Evolutionary conservation across 2,888 invertebrate genomes (phyloP).

Genomic region (Rhamphomyia laevipes): DNA sequence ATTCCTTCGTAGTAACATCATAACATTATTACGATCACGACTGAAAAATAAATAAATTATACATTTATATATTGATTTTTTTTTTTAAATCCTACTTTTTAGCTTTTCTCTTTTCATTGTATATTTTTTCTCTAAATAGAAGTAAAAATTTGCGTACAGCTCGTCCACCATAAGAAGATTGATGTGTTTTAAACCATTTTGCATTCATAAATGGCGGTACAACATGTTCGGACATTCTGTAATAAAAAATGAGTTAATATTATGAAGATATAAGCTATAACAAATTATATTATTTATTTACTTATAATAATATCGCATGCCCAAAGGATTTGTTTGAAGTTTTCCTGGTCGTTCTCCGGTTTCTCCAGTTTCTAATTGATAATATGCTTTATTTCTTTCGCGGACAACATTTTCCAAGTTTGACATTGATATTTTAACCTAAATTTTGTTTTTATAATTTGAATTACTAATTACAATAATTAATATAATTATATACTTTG

Average conservation of each 20-base stretch:
- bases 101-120: constrained; percentile 44
- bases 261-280: background rate
- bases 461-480: background rate
- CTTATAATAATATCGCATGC: constrained; percentile 46
- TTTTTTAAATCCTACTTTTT: constrained; percentile 38
- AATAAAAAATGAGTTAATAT: constrained; percentile 9
- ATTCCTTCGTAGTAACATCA: constrained; percentile 58
- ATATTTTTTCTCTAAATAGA: constrained; percentile 53
- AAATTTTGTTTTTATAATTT: background rate
- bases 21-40: constrained; percentile 53
- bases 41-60: constrained; percentile 26
- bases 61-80: background rate
- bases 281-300: constrained; percentile 14
- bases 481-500: constrained; percentile 46
- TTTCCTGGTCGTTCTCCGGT: constrained; percentile 64
- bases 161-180: constrained; percentile 43
- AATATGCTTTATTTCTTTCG: constrained; percentile 86
- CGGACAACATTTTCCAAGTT: constrained; percentile 82
- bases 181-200: constrained; percentile 48
- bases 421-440: constrained; percentile 84
- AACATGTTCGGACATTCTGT: constrained; percentile 45
- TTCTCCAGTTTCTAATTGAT: constrained; percentile 77
- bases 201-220: constrained; percentile 56
- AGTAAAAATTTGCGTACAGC: constrained; percentile 52
- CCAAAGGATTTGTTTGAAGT: constrained; percentile 47